These are phyloP conservation scores for Ammospiza caudacuta DNA, from an alignment of 2,113 vertebrate genomes.

Conservation along the genomic window DNA sequence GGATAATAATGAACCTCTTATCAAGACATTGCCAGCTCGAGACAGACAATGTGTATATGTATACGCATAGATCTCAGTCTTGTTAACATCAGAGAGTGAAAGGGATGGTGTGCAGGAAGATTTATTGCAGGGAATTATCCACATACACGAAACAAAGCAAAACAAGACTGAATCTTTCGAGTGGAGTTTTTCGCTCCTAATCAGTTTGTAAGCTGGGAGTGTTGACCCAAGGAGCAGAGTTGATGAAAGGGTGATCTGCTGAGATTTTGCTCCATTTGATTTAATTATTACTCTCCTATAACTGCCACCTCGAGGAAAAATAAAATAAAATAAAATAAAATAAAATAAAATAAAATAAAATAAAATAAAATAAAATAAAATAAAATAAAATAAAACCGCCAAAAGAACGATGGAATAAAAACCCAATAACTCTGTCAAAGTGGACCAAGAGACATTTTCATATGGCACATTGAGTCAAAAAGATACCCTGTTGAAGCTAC, in stretches of 20 bases:
- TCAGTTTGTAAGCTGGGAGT: background rate
- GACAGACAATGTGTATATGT: conserved; percentile 25
- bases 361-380: background rate
- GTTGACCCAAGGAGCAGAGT: background rate
- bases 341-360: no score
- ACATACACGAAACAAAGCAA: conserved; percentile 8
- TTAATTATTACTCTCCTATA: background rate
- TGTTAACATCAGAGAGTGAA: conserved; percentile 49
- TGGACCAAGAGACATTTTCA: background rate
- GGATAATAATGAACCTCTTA: conserved; percentile 62
- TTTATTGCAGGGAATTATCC: conserved; percentile 21
- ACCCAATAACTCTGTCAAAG: background rate
- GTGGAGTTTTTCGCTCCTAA: background rate
- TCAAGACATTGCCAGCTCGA: conserved; percentile 41
- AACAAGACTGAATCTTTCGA: background rate
- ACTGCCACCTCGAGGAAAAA: background rate
- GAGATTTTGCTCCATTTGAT: background rate
- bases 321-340: background rate
- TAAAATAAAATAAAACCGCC: background rate
- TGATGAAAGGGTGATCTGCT: background rate
- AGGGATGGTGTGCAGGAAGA: background rate
- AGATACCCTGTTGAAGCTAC: background rate
- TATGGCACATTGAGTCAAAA: background rate
- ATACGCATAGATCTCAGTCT: conserved; percentile 11
- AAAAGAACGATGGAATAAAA: background rate